Percentiles rank a stretch among this genome's conserved stretches.
phyloP scores from a whole-genome alignment of 2,888 invertebrate species.

The Oligia fasciuncula region DNA sequence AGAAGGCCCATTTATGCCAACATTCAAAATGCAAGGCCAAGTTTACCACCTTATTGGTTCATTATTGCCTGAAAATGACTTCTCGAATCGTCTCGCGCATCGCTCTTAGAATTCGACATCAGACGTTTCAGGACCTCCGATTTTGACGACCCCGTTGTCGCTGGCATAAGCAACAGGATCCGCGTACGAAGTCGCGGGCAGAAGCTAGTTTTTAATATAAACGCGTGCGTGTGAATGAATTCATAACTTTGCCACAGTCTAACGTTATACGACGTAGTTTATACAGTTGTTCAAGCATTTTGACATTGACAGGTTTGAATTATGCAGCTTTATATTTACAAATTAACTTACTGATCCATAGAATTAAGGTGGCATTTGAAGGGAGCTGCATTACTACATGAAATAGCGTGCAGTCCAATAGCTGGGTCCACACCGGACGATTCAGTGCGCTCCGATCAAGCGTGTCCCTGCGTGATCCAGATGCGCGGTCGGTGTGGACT shows the following conservation, averaged over 20 bases:
- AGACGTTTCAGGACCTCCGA: too few relatives aligned
- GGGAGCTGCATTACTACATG: not conserved
- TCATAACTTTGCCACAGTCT: constrained; percentile 40
- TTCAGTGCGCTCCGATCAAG: not conserved
- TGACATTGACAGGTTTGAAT: not conserved
- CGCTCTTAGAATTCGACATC: too few relatives aligned
- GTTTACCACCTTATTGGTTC: too few relatives aligned
- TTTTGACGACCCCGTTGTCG: too few relatives aligned
- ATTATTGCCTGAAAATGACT: too few relatives aligned
- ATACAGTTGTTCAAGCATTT: constrained; percentile 32
- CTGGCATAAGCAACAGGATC: too few relatives aligned
- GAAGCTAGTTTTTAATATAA: constrained; percentile 65
- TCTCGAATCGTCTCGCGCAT: too few relatives aligned
- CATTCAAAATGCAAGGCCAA: too few relatives aligned
- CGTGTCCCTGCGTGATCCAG: not conserved
- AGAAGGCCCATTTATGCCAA: too few relatives aligned
- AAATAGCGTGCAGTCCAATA: too few relatives aligned
- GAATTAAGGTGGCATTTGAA: not conserved
- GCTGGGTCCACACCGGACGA: not conserved
- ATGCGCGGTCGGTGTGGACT: not conserved
- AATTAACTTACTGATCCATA: not conserved
- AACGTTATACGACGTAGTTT: not conserved
- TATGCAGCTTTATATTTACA: not conserved
- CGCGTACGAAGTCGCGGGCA: too few relatives aligned
- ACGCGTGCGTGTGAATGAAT: constrained; percentile 60